Percentiles rank a stretch among this genome's conserved stretches.
Evolutionary conservation across 2,113 vertebrate species (phyloP).

Genomic region (Oncorhynchus keta): DNA sequence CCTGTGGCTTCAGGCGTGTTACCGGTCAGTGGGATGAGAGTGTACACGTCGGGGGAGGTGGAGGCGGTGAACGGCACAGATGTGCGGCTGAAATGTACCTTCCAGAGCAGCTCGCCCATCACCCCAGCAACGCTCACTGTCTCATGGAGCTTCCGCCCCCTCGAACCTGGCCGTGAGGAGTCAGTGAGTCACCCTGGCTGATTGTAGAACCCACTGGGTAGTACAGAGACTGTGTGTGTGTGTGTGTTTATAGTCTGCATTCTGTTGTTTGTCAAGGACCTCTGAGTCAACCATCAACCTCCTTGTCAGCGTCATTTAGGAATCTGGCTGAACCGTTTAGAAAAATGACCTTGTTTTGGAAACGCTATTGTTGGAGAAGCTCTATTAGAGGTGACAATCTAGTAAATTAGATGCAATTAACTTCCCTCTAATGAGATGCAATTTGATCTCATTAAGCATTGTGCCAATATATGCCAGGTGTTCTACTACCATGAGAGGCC

Average conservation of each 20-base stretch:
- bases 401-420: too few species aligned
- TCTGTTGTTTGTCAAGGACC: not conserved
- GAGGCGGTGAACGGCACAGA: conserved; percentile 91
- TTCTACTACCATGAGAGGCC: conserved; percentile 80
- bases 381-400: not conserved
- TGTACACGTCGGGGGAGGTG: conserved; percentile 78
- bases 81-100: conserved; percentile 86
- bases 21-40: conserved; percentile 72
- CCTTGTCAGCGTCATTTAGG: too few species aligned
- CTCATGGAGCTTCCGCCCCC: conserved; percentile 88
- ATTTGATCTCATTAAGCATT: too few species aligned
- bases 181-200: conserved; percentile 72
- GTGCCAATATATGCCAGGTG: conserved; percentile 65
- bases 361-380: too few species aligned
- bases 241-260: not conserved
- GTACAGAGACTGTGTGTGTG: not conserved
- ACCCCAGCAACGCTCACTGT: conserved; percentile 64
- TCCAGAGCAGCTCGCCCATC: conserved; percentile 76
- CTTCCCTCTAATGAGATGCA: too few species aligned
- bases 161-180: conserved; percentile 72
- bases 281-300: too few species aligned
- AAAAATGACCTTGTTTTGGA: too few species aligned
- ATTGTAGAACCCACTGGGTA: too few species aligned
- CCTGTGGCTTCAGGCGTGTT: conserved; percentile 63
- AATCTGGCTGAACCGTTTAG: too few species aligned